A percentile compares a stretch with the other conserved stretches of the same genome.
Conservation (phyloP, 92 coral and sea anemone species). For the Porites lobata region DNA sequence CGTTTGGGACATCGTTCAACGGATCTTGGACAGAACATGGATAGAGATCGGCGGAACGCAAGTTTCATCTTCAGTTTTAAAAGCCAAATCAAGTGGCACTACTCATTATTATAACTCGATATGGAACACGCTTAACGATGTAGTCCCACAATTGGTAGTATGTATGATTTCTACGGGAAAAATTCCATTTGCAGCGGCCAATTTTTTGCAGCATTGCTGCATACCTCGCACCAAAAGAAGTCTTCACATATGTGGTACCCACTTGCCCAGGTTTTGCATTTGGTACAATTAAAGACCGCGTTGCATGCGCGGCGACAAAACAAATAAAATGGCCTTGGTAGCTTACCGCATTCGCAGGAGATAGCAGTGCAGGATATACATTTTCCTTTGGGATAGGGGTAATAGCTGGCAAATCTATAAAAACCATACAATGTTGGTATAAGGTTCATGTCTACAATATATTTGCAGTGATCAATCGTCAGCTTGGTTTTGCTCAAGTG, state of each 20-base stretch:
- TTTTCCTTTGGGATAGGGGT: background rate
- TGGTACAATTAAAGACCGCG: background rate
- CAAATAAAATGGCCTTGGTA: background rate
- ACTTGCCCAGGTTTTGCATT: background rate
- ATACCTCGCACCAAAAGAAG: constrained; percentile 2
- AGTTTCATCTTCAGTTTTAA: too few species aligned
- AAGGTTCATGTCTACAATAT: background rate
- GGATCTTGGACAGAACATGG: too few species aligned
- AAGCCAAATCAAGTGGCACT: too few species aligned
- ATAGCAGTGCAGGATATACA: background rate
- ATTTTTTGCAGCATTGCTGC: background rate
- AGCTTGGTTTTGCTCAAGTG: background rate
- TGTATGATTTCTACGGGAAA: too few species aligned
- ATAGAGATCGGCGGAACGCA: too few species aligned
- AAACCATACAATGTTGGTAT: background rate
- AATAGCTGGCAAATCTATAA: background rate
- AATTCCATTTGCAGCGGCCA: background rate
- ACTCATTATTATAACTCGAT: too few species aligned
- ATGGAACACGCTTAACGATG: too few species aligned
- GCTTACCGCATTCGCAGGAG: background rate
- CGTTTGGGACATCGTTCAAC: too few species aligned
- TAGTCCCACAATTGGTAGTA: too few species aligned
- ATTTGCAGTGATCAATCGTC: background rate
- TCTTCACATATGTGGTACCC: background rate
- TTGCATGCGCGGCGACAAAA: background rate